Conservation (phyloP, 2,113 vertebrate species). For the Zosterops lateralis region DNA sequence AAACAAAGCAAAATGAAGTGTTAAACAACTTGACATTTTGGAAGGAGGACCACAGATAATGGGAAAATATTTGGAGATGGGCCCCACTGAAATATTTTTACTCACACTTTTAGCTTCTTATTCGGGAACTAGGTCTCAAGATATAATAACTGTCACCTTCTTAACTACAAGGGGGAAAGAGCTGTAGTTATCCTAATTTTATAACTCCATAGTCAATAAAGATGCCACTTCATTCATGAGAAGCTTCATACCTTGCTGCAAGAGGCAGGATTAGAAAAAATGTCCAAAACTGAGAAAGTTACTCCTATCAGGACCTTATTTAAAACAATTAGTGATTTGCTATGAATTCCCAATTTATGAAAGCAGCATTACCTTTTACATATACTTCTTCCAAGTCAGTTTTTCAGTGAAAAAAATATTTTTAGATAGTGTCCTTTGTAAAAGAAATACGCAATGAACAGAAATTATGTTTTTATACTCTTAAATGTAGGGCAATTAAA, state of each 20-base stretch:
- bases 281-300: neutral
- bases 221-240: slow-evolving; percentile 59
- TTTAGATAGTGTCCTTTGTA: neutral
- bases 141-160: neutral
- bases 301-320: neutral
- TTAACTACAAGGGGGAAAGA: slow-evolving; percentile 9
- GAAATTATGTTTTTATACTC: neutral
- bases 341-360: neutral
- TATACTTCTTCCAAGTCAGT: neutral
- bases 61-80: neutral
- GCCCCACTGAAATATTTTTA: neutral
- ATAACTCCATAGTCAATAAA: slow-evolving; percentile 34
- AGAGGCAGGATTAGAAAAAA: slow-evolving; percentile 15
- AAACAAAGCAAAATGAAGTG: neutral
- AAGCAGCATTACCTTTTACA: neutral
- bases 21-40: neutral
- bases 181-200: neutral
- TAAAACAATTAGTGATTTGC: neutral
- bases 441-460: neutral
- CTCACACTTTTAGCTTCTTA: neutral
- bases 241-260: slow-evolving; percentile 7
- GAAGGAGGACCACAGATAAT: neutral
- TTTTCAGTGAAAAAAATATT: neutral
- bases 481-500: neutral
- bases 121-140: neutral